Conservation (phyloP, 2,797 vertebrate species). For the Pseudocheirus occidentalis region DNA sequence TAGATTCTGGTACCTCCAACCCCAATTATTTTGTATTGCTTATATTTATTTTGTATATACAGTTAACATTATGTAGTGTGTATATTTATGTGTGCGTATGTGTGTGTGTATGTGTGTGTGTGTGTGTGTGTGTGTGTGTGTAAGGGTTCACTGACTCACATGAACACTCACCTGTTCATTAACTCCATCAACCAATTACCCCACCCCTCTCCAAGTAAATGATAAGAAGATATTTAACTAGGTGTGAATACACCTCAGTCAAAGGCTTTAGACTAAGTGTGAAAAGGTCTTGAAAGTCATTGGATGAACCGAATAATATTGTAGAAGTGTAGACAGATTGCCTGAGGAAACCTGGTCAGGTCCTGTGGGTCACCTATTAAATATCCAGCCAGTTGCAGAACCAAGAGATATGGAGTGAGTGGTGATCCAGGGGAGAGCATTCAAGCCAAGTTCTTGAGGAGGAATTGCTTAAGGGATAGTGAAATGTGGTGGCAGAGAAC, state of each 20-base stretch:
- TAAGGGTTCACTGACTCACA: neutral
- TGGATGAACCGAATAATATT: neutral
- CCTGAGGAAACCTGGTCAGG: neutral
- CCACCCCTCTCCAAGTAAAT: neutral
- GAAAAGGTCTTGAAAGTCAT: neutral
- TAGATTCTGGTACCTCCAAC: too few species aligned
- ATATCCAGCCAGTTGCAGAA: neutral
- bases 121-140: neutral
- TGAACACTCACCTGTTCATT: neutral
- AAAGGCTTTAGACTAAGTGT: neutral
- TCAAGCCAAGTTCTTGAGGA: neutral
- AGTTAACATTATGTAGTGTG: neutral
- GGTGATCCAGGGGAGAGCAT: neutral
- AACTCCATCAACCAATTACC: neutral
- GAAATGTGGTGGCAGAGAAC: neutral
- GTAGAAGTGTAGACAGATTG: neutral
- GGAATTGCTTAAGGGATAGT: neutral
- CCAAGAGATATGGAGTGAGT: neutral
- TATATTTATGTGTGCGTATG: neutral
- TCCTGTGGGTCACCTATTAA: neutral
- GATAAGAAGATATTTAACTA: neutral
- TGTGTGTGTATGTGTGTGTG: neutral
- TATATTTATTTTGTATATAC: neutral
- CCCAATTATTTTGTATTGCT: neutral
- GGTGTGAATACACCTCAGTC: neutral